A percentile compares a stretch with the other conserved stretches of the same genome.
These are phyloP conservation scores for Epirrhoe alternata DNA, from an alignment of 2,888 invertebrate species.

Conservation along the genomic window DNA sequence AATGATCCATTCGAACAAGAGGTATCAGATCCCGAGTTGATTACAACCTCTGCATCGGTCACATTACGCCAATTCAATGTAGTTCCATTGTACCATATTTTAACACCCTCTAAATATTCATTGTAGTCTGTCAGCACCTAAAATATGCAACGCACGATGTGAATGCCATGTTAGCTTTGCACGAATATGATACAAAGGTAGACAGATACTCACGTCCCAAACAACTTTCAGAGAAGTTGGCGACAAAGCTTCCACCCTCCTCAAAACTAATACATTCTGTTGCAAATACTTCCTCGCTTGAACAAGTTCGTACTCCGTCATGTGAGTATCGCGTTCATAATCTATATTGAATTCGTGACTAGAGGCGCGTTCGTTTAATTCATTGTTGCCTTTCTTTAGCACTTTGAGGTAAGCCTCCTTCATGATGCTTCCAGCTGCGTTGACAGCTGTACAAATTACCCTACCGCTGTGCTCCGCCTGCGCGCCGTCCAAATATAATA, in stretches of 20 bases:
- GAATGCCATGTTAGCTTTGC: constrained; percentile 26
- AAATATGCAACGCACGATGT: constrained; percentile 46
- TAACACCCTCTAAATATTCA: constrained; percentile 88
- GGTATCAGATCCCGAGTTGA: constrained; percentile 62
- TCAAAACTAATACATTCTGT: constrained; percentile 91
- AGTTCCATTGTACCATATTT: constrained; percentile 85
- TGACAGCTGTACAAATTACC: constrained; percentile 81
- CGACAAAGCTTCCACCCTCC: constrained; percentile 87
- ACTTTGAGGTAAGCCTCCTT: constrained; percentile 81
- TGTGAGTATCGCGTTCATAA: constrained; percentile 73
- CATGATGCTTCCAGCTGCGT: constrained; percentile 81
- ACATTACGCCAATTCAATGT: constrained; percentile 77
- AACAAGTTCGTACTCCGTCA: constrained; percentile 91
- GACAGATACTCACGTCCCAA: constrained; percentile 89
- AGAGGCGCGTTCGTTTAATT: constrained; percentile 65
- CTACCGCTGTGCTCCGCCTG: constrained; percentile 77
- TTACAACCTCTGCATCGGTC: constrained; percentile 65
- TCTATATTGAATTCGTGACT: constrained; percentile 65
- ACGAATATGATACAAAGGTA: constrained; percentile 36
- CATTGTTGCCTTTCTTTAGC: constrained; percentile 74
- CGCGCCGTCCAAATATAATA: constrained; percentile 78
- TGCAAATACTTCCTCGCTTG: constrained; percentile 92
- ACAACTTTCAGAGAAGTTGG: constrained; percentile 91
- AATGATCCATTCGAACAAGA: constrained; percentile 86
- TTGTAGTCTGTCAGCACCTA: constrained; percentile 83